These are phyloP conservation scores for Luscinia luscinia DNA, from an alignment of 2,797 vertebrate genomes.

Conservation along the genomic window DNA sequence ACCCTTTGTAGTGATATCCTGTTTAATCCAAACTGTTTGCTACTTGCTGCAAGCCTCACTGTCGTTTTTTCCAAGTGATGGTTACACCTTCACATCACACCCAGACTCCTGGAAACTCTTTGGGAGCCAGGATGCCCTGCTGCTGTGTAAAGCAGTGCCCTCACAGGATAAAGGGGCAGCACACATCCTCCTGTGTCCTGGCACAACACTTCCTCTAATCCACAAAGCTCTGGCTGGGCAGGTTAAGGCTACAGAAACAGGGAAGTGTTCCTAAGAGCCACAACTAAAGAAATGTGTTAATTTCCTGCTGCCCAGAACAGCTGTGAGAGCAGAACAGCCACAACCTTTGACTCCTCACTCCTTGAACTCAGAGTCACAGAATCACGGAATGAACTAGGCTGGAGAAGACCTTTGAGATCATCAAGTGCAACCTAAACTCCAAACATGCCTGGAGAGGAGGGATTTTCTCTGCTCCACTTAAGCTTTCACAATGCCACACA, in stretches of 20 bases:
- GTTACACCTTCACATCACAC: neutral
- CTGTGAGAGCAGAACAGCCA: neutral
- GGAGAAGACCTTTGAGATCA: neutral
- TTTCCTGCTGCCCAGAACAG: neutral
- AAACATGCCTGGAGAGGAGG: neutral
- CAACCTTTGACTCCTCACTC: neutral
- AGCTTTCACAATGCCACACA: neutral
- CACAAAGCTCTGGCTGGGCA: neutral
- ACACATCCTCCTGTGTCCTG: neutral
- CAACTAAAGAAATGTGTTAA: accelerated
- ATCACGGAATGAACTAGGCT: neutral
- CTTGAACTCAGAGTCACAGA: neutral
- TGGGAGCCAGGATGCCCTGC: neutral
- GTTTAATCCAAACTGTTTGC: neutral
- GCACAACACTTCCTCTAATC: neutral
- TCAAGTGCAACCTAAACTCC: neutral
- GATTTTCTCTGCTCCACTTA: neutral
- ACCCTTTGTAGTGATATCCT: neutral
- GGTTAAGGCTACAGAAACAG: neutral
- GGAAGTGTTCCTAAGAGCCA: neutral
- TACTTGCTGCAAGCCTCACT: neutral
- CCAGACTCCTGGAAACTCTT: neutral
- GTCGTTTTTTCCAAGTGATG: accelerated
- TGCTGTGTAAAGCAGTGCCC: neutral
- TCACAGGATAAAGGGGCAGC: neutral